Evolutionary conservation across 2,888 invertebrate genomes (phyloP), one percentile per base, ranked within the genome.

Genomic region (Odontomyia ornata): DNA sequence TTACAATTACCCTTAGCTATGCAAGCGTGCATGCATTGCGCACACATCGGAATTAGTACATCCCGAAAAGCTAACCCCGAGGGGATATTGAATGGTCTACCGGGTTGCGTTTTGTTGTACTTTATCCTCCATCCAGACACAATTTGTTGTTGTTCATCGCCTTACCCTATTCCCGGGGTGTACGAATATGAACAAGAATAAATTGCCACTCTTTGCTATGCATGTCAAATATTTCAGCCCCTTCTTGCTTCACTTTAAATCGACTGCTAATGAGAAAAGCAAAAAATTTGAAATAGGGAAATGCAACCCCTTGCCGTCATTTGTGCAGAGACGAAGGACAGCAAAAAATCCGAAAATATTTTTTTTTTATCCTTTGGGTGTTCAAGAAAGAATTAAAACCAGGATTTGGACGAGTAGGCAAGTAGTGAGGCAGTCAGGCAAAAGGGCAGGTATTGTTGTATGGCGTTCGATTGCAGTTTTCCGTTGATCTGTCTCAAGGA

Each of bases 401-500:
- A 60, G 23, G 25, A 3, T 15, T 23, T 23, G 23, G 25, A 1
- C 25, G 60, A 25, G 23, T 5, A 60, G 60, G 60, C 36, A 36
- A 36, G 5, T 36, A 3, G 5, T 36, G 36, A 60, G 13, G 60
- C 21, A 25, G 60, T 60, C n/a, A 52, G 52, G n/a, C 52, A 11
- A 60, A 60, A 11, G 21, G 25, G 60, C 27, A 18, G 36, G 67
- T 67, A 67, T 67, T 67, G 67, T 67, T 67, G 46, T 21, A 11
- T 36, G 43, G 36, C 67, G 67, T 67, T 27, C 52, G 56, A 23
- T 72, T 72, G 72, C 56, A 72, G 21, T 72, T 72, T 72, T 72
- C 56, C 72, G 47, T n/a, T 72, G 72, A 72, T 72, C 72, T 72
- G 72, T 72, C 72, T 72, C 56, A 72, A 72, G 72, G 56, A 72